These are phyloP conservation scores for Ecdyonurus torrentis DNA, from an alignment of 2,888 invertebrate genomes.

Conservation along the genomic window DNA sequence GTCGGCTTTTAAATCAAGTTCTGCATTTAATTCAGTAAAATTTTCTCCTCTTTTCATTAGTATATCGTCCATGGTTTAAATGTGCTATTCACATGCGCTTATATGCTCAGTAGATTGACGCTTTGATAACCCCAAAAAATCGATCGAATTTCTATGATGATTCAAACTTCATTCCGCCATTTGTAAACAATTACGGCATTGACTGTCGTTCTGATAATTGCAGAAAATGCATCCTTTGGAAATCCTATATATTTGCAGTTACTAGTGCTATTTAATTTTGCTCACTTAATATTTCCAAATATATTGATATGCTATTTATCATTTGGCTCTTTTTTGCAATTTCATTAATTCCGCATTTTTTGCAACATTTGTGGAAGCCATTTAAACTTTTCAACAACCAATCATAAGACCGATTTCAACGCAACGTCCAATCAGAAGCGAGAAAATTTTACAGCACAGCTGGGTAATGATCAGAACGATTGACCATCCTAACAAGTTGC, in stretches of 20 bases:
- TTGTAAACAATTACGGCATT: neutral
- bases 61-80: slow-evolving; percentile 5
- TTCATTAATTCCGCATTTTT: neutral
- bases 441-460: slow-evolving; percentile 8
- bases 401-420: neutral
- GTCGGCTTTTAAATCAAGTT: slow-evolving; percentile 15
- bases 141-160: neutral
- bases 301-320: neutral
- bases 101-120: neutral
- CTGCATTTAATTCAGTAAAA: slow-evolving; percentile 14
- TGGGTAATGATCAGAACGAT: slow-evolving; percentile 8
- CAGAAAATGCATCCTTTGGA: too few species aligned
- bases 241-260: neutral
- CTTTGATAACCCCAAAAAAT: neutral
- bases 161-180: neutral
- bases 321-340: neutral
- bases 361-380: neutral
- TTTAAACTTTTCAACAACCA: neutral
- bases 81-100: too few species aligned
- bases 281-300: neutral
- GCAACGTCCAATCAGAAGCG: neutral
- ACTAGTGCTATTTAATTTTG: neutral
- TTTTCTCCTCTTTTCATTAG: slow-evolving; percentile 14
- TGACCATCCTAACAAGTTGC: slow-evolving; percentile 10
- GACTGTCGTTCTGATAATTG: neutral